These are phyloP conservation scores for Porphyrio hochstetteri DNA, from an alignment of 2,113 vertebrate species.

Conservation along the genomic window DNA sequence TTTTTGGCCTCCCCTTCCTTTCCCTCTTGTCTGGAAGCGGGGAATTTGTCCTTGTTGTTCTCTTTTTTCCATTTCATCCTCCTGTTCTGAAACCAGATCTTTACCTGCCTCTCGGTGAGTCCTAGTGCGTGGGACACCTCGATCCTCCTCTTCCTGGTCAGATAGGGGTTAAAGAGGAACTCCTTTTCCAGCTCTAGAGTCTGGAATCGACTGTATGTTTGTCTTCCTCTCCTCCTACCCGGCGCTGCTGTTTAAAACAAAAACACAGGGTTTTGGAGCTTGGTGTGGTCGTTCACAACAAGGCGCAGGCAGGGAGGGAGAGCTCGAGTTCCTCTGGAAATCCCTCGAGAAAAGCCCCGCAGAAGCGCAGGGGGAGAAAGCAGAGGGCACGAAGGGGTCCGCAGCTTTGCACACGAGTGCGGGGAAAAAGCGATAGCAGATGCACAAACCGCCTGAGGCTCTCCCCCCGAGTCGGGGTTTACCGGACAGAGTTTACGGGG, in stretches of 20 bases:
- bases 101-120: conserved; percentile 86
- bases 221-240: conserved; percentile 85
- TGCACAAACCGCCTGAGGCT: neutral
- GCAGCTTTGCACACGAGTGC: neutral
- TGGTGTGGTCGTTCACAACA: neutral
- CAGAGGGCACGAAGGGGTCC: neutral
- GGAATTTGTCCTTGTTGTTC: conserved; percentile 88
- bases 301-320: neutral
- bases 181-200: conserved; percentile 87
- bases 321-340: neutral
- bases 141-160: conserved; percentile 86
- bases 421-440: neutral
- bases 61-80: conserved; percentile 91
- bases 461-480: neutral
- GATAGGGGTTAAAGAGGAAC: conserved; percentile 87
- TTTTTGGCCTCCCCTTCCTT: conserved; percentile 79
- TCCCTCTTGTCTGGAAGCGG: conserved; percentile 77
- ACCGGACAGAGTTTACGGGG: neutral
- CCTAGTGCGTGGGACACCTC: conserved; percentile 86
- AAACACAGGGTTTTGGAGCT: conserved; percentile 39
- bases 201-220: conserved; percentile 88
- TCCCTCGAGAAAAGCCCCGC: neutral
- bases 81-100: conserved; percentile 88
- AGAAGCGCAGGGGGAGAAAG: neutral
- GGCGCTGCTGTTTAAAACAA: conserved; percentile 82